phyloP scores from a whole-genome alignment of 2,113 vertebrate genomes.

The Oryzias melastigma region DNA sequence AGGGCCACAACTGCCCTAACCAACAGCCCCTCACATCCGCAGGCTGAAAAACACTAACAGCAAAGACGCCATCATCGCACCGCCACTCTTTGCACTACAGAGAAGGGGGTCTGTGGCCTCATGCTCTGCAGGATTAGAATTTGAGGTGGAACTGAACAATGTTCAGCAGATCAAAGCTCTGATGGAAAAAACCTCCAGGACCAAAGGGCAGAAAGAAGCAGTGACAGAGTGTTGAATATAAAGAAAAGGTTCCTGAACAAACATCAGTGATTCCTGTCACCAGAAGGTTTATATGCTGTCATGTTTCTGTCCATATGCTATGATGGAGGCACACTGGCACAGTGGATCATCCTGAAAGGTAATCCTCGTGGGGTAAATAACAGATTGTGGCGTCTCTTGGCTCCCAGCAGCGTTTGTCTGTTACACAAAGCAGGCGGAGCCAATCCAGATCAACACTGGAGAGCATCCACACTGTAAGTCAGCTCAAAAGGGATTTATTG shows the following conservation, averaged over 20 bases:
- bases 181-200: constrained; percentile 10
- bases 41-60: constrained; percentile 61
- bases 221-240: not conserved
- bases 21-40: constrained; percentile 54
- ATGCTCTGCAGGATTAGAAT: constrained; percentile 51
- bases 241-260: not conserved
- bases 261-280: not conserved
- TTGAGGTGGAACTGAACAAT: constrained; percentile 38
- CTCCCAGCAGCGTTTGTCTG: constrained; percentile 23
- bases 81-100: constrained; percentile 13
- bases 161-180: not conserved
- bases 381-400: constrained; percentile 34
- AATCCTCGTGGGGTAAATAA: constrained; percentile 46
- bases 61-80: constrained; percentile 31
- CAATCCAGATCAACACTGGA: not conserved
- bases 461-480: not conserved
- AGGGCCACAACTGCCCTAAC: constrained; percentile 45
- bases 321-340: constrained; percentile 23
- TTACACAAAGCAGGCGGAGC: not conserved
- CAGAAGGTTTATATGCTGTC: not conserved
- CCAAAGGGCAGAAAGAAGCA: constrained; percentile 42
- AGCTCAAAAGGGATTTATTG: not conserved
- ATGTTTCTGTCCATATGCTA: constrained; percentile 6
- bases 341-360: constrained; percentile 18
- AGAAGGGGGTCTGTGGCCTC: constrained; percentile 11